Base-by-base conservation (phyloP, 2,113 vertebrate species). In the Myiopsitta monachus region DNA sequence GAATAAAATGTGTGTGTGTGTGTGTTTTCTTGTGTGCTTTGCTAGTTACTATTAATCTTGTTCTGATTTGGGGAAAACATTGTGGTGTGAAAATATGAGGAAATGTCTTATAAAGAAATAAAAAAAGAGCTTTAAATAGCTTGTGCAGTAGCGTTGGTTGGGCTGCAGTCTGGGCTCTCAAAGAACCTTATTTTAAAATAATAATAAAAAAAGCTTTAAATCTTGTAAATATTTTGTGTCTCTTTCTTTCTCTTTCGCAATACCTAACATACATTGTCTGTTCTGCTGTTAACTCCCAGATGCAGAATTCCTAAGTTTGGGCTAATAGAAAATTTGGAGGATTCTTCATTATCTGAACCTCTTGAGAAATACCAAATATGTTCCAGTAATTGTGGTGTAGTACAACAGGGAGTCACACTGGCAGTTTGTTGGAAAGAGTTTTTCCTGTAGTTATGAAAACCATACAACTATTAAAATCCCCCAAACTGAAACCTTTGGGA, bases 381-480 rank as follows among this genome's bases (percentile, higher is more conserved):
- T 94, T 97, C 96, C 94, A 96, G 96, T 97, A 97, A 97, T 94
- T 92, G 95, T 93, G 94, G 95, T 95, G 91, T 96, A 95, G 96
- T 96, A 96, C 92, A 97, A 97, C 96, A 96, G 95, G 94, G 96
- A 96, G 95, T 95, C 96, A 82, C 95, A 87, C 96, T 97, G 96
- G 96, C 96, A 96, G 95, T 97, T 97, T 96, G 96, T 94, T 97
- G 95, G 96, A 97, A 96, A 96, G 91, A 86, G 90, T 92, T 96
- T 96, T 97, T 97, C 96, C 95, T 96, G 94, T 97, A 96, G 95
- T 96, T 97, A 97, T 96, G 94, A 96, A 96, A 96, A 96, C 96
- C 95, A 92, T 97, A 96, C 96, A 96, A 96, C 92, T 96, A 96
- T 96, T 97, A 97, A 96, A 97, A 97, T 96, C 96, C 96, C 94